These are phyloP conservation scores for Mystacides longicornis DNA, from an alignment of 2,888 invertebrate genomes.

Conservation along the genomic window DNA sequence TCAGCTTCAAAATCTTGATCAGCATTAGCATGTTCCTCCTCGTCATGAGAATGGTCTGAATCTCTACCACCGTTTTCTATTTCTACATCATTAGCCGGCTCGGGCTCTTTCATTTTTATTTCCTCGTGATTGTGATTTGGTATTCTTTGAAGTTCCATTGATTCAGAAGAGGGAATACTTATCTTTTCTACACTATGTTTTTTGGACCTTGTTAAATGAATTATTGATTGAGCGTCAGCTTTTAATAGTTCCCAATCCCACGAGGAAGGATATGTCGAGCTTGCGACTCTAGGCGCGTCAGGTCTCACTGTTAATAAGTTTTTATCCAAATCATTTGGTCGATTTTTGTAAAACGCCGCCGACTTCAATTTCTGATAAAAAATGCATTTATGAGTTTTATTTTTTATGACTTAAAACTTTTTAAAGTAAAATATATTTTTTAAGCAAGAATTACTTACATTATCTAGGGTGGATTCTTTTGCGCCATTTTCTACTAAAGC, in stretches of 20 bases:
- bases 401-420: no score
- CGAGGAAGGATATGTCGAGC: constrained; percentile 57
- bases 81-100: constrained; percentile 13
- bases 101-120: constrained; percentile 19
- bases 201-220: constrained; percentile 41
- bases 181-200: constrained; percentile 27
- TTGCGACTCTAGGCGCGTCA: constrained; percentile 73
- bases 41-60: constrained; percentile 28
- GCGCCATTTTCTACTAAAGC: constrained; percentile 75
- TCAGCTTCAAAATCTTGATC: constrained; percentile 23
- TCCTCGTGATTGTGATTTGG: constrained; percentile 14
- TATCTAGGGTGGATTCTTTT: constrained; percentile 75
- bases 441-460: no score
- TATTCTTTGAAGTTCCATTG: neutral
- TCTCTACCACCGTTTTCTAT: constrained; percentile 25
- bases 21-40: constrained; percentile 25
- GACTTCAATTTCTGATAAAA: constrained; percentile 70
- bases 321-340: constrained; percentile 69
- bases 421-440: no score
- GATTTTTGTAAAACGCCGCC: constrained; percentile 69
- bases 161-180: neutral
- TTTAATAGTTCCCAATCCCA: constrained; percentile 69
- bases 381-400: no score
- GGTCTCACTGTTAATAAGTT: constrained; percentile 63
- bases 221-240: constrained; percentile 39